phyloP scores from a whole-genome alignment of 2,888 invertebrate species.

The Andrena dorsata region DNA sequence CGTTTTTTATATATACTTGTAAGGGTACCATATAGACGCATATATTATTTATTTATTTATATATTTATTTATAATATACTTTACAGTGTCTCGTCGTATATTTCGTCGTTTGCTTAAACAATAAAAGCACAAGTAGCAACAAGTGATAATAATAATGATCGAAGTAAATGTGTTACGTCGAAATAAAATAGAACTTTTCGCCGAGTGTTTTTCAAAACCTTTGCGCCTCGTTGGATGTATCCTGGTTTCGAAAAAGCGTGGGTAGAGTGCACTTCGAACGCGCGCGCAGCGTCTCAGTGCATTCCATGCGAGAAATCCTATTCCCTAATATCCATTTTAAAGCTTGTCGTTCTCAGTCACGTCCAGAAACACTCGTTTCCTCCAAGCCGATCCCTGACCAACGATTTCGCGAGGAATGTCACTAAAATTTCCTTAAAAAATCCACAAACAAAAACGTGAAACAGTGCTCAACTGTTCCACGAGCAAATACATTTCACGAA shows the following conservation, averaged over 20 bases:
- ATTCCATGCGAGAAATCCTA: conserved; percentile 51
- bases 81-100: conserved; percentile 71
- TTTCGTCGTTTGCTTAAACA: conserved; percentile 52
- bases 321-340: conserved; percentile 35
- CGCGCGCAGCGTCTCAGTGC: conserved; percentile 3
- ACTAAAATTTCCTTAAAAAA: too few relatives aligned
- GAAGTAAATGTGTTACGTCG: conserved; percentile 5
- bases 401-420: not conserved
- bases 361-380: not conserved
- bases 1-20: conserved; percentile 69
- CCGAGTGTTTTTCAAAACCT: conserved; percentile 50
- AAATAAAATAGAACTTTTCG: conserved; percentile 52
- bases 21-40: conserved; percentile 64
- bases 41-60: conserved; percentile 70
- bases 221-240: not conserved
- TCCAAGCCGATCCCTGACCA: not conserved
- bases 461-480: too few relatives aligned
- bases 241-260: conserved; percentile 24
- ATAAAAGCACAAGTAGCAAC: conserved; percentile 50
- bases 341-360: conserved; percentile 35
- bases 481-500: not conserved
- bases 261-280: conserved; percentile 22
- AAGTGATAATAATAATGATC: conserved; percentile 36
- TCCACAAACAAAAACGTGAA: too few relatives aligned
- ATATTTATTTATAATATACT: conserved; percentile 73